phyloP scores from a whole-genome alignment of 2,888 invertebrate genomes.

The Mythimna albipuncta region DNA sequence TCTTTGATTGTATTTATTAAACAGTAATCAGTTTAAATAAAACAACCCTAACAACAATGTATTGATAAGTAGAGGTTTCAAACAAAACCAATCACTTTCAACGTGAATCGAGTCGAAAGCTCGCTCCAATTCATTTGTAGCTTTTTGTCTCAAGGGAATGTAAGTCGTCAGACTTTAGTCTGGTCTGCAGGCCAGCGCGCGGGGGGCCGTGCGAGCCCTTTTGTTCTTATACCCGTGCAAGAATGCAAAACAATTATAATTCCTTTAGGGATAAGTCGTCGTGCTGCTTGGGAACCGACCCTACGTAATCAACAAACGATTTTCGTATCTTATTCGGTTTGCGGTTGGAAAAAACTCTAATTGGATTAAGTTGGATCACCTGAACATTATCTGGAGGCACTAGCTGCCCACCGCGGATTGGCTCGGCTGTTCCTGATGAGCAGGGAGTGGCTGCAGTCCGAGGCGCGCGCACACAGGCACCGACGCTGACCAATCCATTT shows the following conservation, averaged over 20 bases:
- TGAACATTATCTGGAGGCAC: slow-evolving; percentile 55
- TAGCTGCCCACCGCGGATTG: slow-evolving; percentile 60
- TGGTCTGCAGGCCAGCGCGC: slow-evolving; percentile 82
- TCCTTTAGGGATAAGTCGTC: slow-evolving; percentile 86
- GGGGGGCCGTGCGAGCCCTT: slow-evolving; percentile 86
- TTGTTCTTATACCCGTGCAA: slow-evolving; percentile 90
- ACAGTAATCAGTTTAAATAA: neutral
- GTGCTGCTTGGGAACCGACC: slow-evolving; percentile 82
- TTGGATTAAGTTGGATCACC: slow-evolving; percentile 76
- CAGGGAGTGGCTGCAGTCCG: slow-evolving; percentile 76
- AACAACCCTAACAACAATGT: neutral
- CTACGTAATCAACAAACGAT: slow-evolving; percentile 82
- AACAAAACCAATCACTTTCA: slow-evolving; percentile 65
- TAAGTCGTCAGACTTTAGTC: slow-evolving; percentile 89
- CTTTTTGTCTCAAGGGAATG: slow-evolving; percentile 88
- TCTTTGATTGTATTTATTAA: neutral
- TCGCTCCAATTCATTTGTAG: slow-evolving; percentile 84
- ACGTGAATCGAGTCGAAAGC: slow-evolving; percentile 72
- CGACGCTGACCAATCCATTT: slow-evolving; percentile 89
- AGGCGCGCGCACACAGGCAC: slow-evolving; percentile 80
- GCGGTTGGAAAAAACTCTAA: slow-evolving; percentile 84
- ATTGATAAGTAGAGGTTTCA: slow-evolving; percentile 30
- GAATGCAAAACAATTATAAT: slow-evolving; percentile 91
- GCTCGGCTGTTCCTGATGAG: slow-evolving; percentile 68
- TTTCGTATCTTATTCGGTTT: slow-evolving; percentile 82